These are phyloP conservation scores for Lontra canadensis DNA, from an alignment of 2,113 vertebrate species.

Conservation along the genomic window DNA sequence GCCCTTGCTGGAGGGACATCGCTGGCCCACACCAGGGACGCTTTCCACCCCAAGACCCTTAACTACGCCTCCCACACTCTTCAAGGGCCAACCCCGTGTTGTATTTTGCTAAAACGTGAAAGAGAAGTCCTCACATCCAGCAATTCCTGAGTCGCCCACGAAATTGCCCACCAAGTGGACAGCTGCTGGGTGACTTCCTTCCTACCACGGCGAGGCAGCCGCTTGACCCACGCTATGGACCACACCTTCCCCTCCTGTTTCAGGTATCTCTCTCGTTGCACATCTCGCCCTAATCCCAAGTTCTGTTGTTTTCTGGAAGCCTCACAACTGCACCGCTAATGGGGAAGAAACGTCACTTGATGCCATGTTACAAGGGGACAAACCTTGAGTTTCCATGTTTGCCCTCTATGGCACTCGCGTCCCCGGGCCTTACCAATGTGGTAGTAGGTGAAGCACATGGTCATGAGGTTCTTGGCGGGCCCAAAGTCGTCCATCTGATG, in stretches of 20 bases:
- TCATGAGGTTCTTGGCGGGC: conserved; percentile 99
- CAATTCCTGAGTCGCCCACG: accelerated
- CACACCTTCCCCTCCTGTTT: accelerated
- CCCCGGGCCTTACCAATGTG: conserved; percentile 87
- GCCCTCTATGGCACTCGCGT: accelerated
- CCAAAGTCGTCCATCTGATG: conserved; percentile 98
- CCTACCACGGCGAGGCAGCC: accelerated
- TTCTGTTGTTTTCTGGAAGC: neutral
- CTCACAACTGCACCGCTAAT: accelerated
- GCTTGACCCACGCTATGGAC: accelerated
- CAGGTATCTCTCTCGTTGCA: neutral
- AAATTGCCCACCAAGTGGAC: accelerated
- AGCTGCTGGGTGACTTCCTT: neutral
- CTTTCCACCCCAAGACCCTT: accelerated
- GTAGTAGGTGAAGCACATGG: conserved; percentile 99
- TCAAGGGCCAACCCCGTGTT: accelerated
- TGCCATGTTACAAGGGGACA: accelerated
- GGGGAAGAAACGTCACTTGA: accelerated
- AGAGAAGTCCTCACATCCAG: neutral
- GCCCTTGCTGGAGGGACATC: accelerated
- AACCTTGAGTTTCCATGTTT: neutral
- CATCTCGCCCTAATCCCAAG: neutral
- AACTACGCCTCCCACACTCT: neutral
- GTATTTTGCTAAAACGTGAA: neutral
- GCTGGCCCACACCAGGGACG: neutral